Conservation (phyloP, 2,797 vertebrate genomes). For the Falco columbarius region DNA sequence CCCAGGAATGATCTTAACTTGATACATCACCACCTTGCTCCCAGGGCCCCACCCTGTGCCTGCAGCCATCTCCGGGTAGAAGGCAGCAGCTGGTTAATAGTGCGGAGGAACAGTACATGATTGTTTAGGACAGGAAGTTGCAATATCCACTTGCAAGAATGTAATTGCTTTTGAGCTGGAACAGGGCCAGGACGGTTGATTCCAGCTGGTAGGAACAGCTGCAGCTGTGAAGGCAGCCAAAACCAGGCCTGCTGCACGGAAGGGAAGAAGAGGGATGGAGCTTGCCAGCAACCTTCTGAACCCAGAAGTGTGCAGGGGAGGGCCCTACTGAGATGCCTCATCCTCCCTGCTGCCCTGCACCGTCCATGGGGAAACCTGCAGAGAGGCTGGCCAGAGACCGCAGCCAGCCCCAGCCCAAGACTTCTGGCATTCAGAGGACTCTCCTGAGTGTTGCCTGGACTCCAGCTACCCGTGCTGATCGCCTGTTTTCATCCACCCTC, state of each 20-base stretch:
- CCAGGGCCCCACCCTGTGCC: neutral
- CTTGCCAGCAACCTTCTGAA: slow-evolving; percentile 66
- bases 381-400: neutral
- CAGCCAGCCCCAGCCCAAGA: neutral
- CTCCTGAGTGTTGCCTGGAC: neutral
- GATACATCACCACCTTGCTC: slow-evolving; percentile 1
- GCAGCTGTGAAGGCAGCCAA: slow-evolving; percentile 43
- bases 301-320: slow-evolving; percentile 42
- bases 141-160: slow-evolving; percentile 72
- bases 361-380: neutral
- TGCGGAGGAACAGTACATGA: slow-evolving; percentile 48
- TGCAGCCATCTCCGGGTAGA: neutral
- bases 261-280: neutral
- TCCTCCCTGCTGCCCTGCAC: neutral
- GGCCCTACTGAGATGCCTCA: neutral
- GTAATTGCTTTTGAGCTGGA: slow-evolving; percentile 67
- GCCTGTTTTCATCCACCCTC: neutral
- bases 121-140: slow-evolving; percentile 72
- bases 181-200: slow-evolving; percentile 56
- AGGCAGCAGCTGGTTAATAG: slow-evolving; percentile 61
- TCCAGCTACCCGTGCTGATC: neutral
- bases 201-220: slow-evolving; percentile 72
- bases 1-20: neutral
- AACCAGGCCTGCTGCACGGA: neutral
- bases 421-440: neutral